Percentiles rank a stretch among this genome's conserved stretches.
Evolutionary conservation across 1,140 invertebrate genomes (phyloP).

Genomic region (Drosophila lacteicornis): DNA sequence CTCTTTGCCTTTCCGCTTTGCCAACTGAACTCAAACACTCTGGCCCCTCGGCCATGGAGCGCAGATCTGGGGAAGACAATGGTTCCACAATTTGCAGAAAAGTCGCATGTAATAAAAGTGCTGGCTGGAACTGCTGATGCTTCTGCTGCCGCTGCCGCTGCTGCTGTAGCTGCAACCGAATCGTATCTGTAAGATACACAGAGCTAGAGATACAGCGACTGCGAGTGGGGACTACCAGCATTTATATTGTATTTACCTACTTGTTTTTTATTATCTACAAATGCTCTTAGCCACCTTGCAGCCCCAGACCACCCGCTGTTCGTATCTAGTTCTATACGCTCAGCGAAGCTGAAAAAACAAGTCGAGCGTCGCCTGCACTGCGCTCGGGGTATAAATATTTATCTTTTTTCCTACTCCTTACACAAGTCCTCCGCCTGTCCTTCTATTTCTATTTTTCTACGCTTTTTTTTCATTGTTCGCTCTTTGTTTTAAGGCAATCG

Average conservation of each 20-base stretch:
- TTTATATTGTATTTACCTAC: conserved; percentile 84
- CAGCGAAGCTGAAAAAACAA: conserved; percentile 83
- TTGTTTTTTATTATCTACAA: conserved; percentile 84
- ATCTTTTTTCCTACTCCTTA: conserved; percentile 66
- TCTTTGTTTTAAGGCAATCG: conserved; percentile 81
- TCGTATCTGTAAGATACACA: conserved; percentile 78
- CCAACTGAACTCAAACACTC: conserved; percentile 81
- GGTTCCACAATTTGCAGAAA: conserved; percentile 81
- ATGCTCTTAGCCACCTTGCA: conserved; percentile 65
- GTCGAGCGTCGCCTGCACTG: conserved; percentile 81
- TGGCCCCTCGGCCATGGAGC: conserved; percentile 62
- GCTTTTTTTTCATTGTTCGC: conserved; percentile 18
- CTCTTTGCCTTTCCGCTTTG: conserved; percentile 81
- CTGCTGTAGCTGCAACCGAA: conserved; percentile 63
- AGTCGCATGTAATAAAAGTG: conserved; percentile 82
- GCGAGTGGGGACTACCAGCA: conserved; percentile 64
- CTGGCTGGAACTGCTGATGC: conserved; percentile 49
- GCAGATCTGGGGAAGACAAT: conserved; percentile 66
- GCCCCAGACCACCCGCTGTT: conserved; percentile 14
- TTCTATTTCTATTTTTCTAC: conserved; percentile 32
- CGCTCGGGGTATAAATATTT: conserved; percentile 82
- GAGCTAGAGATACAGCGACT: conserved; percentile 28
- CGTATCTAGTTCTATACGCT: conserved; percentile 69
- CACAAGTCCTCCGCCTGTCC: conserved; percentile 37
- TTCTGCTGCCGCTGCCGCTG: neutral